Evolutionary conservation across 2,113 vertebrate species (phyloP).

Genomic region (Campylomormyrus numenius): DNA sequence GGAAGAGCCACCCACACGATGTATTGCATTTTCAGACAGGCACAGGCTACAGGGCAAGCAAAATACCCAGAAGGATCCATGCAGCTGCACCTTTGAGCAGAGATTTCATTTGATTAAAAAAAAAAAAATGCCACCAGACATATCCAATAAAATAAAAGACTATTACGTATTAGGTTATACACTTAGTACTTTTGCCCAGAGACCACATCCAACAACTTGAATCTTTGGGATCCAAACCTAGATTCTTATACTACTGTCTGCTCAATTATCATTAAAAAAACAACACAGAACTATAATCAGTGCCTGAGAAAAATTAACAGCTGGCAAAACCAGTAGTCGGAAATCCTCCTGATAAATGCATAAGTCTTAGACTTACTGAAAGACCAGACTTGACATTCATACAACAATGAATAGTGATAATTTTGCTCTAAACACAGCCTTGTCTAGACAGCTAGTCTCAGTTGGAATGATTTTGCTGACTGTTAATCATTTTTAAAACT

Average conservation of each 20-base stretch:
- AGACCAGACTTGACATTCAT: not conserved
- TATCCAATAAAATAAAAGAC: not conserved
- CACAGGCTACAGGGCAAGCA: not conserved
- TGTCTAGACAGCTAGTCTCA: not conserved
- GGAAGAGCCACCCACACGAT: not conserved
- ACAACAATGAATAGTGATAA: not conserved
- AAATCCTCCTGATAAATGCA: not conserved
- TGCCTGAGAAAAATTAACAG: not conserved
- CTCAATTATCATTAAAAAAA: not conserved
- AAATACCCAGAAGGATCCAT: not conserved
- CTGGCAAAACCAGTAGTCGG: not conserved
- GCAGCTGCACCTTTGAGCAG: not conserved
- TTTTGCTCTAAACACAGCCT: not conserved
- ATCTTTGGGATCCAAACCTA: not conserved
- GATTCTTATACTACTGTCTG: not conserved
- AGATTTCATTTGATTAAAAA: not conserved
- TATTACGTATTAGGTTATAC: not conserved
- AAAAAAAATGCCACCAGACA: not conserved
- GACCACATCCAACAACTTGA: not conserved
- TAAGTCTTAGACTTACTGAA: not conserved
- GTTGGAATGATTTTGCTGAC: not conserved
- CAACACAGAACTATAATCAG: not conserved
- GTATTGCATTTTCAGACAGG: not conserved
- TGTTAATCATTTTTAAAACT: not conserved
- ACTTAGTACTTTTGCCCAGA: not conserved